These are phyloP conservation scores for Lymantria monacha DNA, from an alignment of 2,888 invertebrate species.

Conservation along the genomic window DNA sequence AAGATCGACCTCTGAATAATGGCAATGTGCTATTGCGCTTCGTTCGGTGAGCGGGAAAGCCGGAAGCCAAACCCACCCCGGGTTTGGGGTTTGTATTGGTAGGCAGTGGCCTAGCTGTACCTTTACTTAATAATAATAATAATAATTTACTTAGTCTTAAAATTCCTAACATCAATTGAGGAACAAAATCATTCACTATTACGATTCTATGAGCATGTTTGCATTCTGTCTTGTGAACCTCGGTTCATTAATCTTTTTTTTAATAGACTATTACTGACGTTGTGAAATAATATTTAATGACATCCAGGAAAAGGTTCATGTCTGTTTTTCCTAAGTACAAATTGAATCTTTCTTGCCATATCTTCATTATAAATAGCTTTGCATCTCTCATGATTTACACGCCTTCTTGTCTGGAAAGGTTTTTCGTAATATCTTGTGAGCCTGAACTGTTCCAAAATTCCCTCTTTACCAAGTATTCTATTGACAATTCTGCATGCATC, in stretches of 20 bases:
- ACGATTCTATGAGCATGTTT: too few species aligned
- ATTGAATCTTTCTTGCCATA: slow-evolving; percentile 95
- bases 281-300: slow-evolving; percentile 40
- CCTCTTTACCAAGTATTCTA: slow-evolving; percentile 92
- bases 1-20: too few species aligned
- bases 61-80: too few species aligned
- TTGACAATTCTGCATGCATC: slow-evolving; percentile 93
- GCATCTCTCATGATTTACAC: slow-evolving; percentile 94
- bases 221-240: too few species aligned
- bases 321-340: slow-evolving; percentile 92
- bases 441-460: slow-evolving; percentile 90
- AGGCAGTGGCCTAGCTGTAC: too few species aligned
- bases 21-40: too few species aligned
- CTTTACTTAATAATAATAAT: too few species aligned
- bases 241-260: not conserved
- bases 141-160: slow-evolving; percentile 14
- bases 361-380: slow-evolving; percentile 97
- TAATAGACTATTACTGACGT: not conserved
- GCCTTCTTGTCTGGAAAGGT: slow-evolving; percentile 91
- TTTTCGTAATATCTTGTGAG: slow-evolving; percentile 94
- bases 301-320: slow-evolving; percentile 92
- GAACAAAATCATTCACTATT: not conserved
- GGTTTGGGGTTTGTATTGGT: too few species aligned
- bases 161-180: not conserved
- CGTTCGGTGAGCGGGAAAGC: too few species aligned